These are phyloP conservation scores for Sebastes matsubarae DNA, from an alignment of 2,797 vertebrate species.

Conservation along the genomic window DNA sequence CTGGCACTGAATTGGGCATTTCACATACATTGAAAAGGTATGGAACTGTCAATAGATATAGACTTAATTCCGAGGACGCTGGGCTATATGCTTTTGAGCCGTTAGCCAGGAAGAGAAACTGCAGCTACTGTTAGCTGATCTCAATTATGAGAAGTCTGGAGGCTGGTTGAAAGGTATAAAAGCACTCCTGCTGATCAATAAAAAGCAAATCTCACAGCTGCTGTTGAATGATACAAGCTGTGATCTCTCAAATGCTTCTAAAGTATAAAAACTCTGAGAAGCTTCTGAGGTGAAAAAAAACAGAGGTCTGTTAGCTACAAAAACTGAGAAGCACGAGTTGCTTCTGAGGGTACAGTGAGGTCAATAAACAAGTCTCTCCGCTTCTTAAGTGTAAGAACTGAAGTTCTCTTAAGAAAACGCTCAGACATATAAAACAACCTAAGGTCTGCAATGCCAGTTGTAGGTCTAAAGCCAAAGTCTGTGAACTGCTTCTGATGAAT, in stretches of 20 bases:
- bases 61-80: background rate
- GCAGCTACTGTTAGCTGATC: background rate
- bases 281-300: background rate
- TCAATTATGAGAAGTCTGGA: background rate
- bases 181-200: background rate
- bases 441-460: background rate
- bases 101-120: background rate
- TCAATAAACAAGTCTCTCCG: slow-evolving; percentile 3
- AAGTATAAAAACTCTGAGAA: background rate
- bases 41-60: background rate
- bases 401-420: background rate
- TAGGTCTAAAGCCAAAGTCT: background rate
- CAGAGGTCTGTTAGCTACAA: background rate
- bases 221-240: background rate
- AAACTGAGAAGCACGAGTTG: background rate
- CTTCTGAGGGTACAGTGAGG: background rate
- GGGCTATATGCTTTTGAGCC: background rate
- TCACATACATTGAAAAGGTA: background rate
- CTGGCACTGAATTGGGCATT: background rate
- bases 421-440: background rate
- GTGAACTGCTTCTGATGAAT: background rate
- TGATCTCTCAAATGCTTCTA: background rate
- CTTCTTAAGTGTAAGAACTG: background rate
- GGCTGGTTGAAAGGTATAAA: background rate
- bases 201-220: background rate